Evolutionary conservation across 2,888 invertebrate species (phyloP), one percentile per base, ranked within the genome.

Genomic region (Agrotis puta): DNA sequence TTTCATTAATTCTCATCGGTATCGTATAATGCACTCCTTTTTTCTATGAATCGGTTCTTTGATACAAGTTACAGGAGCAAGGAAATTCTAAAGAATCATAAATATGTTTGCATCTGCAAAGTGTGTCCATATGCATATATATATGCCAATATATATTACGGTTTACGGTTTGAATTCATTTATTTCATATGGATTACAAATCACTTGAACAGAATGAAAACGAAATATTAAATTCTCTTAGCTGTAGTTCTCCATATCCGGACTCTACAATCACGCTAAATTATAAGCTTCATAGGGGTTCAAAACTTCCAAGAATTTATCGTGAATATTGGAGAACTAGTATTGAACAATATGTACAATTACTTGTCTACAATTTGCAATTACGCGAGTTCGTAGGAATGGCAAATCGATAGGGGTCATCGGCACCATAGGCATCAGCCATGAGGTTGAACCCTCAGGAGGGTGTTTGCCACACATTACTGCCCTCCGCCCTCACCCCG

Each of bases 341-440:
- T 68, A 66, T 22, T 50, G 70, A 62, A 74, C 66, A 56, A 70
- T 69, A 75, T 50, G 70, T 64, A 73, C 66, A 56, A 70, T 69
- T 76, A 78, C 80, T 85, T 84, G 73, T 86, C 77, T 74, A 84
- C 90, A 88, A 92, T 94, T 92, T 89, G 92, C 93, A 94, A 94
- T 95, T 93, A 94, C 92, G 89, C 87, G 87, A 89, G 88, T 92
- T 90, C 93, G 91, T 90, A 88, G 94, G 94, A 94, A 92, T 91
- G 89, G 87, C 88, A 89, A 95, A 95, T 95, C 95, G 94, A 95
- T 95, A 94, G 92, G 88, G 95, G 95, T 95, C 95, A 95, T 95
- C 94, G 95, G 91, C 95, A 95, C 94, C 90, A 93, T 92, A 93
- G 92, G 90, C 92, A 93, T 92, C 93, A 93, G 92, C 91, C 87